These are phyloP conservation scores for Bombycilla garrulus DNA, from an alignment of 2,113 vertebrate species.

Conservation along the genomic window DNA sequence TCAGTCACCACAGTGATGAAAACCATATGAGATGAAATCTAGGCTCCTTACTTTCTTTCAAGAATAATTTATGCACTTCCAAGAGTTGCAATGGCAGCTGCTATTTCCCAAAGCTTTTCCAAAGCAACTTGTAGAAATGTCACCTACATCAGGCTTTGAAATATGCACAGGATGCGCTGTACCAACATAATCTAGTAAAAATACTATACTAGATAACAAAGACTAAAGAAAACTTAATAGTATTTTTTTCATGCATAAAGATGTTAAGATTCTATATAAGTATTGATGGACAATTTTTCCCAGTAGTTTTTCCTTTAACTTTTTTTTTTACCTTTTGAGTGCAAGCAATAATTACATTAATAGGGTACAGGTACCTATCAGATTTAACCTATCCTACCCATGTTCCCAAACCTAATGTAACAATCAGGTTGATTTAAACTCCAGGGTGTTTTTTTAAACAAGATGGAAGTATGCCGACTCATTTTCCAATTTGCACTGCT, in stretches of 20 bases:
- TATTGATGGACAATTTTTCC: not conserved
- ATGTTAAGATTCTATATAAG: not conserved
- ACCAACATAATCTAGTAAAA: not conserved
- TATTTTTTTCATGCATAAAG: not conserved
- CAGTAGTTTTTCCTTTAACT: not conserved
- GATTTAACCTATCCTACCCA: not conserved
- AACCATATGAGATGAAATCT: not conserved
- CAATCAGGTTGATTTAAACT: not conserved
- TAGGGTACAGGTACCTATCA: not conserved
- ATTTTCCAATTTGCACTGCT: not conserved
- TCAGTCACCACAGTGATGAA: not conserved
- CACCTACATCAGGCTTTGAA: not conserved
- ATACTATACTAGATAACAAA: not conserved
- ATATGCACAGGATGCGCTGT: not conserved
- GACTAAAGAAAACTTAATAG: not conserved
- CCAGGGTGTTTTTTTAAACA: not conserved
- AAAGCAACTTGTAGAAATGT: not conserved
- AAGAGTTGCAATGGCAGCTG: not conserved
- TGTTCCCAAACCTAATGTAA: not conserved
- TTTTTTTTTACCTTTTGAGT: not conserved
- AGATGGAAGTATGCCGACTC: not conserved
- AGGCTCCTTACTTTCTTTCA: not conserved
- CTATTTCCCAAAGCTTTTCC: not conserved
- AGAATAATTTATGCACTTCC: not conserved
- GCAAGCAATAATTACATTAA: not conserved